phyloP scores from a whole-genome alignment of 2,888 invertebrate species.

The Nysson spinosus region DNA sequence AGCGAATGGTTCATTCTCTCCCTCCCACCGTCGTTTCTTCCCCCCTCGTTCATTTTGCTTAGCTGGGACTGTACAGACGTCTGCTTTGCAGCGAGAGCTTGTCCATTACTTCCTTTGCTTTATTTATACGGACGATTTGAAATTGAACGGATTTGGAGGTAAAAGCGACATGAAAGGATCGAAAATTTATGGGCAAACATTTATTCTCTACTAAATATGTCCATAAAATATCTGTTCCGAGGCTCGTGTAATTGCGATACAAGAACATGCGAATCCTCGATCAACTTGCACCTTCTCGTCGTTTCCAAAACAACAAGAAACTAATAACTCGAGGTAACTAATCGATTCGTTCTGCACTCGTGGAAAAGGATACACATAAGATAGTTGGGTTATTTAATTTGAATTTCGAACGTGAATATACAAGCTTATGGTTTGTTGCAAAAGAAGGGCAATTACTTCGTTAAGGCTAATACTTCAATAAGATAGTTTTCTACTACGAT shows the following conservation, averaged over 20 bases:
- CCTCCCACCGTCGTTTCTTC: not conserved
- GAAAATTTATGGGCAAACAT: conserved; percentile 32
- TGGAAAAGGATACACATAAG: too few relatives aligned
- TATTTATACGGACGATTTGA: conserved; percentile 67
- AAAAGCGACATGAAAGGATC: conserved; percentile 35
- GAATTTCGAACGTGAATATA: conserved; percentile 12
- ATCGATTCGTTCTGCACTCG: too few relatives aligned
- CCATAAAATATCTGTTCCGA: too few relatives aligned
- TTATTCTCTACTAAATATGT: conserved; percentile 6
- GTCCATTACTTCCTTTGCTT: conserved; percentile 61
- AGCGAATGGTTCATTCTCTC: not conserved
- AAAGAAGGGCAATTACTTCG: conserved; percentile 40
- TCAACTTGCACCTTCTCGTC: too few relatives aligned
- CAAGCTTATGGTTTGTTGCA: not conserved
- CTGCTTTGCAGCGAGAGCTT: conserved; percentile 54
- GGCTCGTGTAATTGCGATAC: too few relatives aligned
- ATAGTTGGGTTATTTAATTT: conserved; percentile 18
- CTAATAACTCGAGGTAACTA: too few relatives aligned
- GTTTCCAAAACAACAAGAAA: too few relatives aligned
- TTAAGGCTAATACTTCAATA: conserved; percentile 33
- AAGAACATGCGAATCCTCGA: too few relatives aligned
- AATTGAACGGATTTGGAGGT: conserved; percentile 66
- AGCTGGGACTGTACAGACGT: conserved; percentile 44
- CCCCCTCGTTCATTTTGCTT: conserved; percentile 3
- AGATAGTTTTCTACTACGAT: conserved; percentile 30